A percentile compares a stretch with the other conserved stretches of the same genome.
These are phyloP conservation scores for Murina feae DNA, from an alignment of 2,113 vertebrate genomes.

Conservation along the genomic window DNA sequence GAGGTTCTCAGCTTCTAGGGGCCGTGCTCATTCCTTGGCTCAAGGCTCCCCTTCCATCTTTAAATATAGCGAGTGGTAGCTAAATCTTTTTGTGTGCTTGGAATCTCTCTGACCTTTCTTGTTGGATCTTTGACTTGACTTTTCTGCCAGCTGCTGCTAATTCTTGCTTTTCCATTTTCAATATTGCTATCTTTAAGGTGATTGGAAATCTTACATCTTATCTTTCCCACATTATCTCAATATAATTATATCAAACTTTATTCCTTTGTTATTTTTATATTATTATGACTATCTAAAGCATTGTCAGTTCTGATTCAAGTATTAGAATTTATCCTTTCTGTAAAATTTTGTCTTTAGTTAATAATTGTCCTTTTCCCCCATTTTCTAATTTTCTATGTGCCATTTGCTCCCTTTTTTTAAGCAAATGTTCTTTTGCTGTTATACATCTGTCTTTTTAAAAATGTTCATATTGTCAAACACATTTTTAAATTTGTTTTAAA, in stretches of 20 bases:
- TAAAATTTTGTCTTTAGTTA: slow-evolving; percentile 6
- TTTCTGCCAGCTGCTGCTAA: background rate
- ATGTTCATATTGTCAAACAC: background rate
- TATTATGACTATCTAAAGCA: background rate
- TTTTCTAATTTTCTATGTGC: background rate
- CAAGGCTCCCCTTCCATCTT: background rate
- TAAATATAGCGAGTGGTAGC: background rate
- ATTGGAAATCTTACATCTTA: background rate
- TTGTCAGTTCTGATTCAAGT: background rate
- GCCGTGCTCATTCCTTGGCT: background rate
- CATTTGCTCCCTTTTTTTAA: background rate
- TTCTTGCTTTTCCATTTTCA: slow-evolving; percentile 20
- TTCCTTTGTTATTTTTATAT: slow-evolving; percentile 20
- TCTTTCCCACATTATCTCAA: background rate
- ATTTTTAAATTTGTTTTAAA: background rate
- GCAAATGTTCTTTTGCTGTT: background rate
- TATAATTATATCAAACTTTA: slow-evolving; percentile 15
- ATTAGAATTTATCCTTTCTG: background rate
- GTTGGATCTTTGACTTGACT: background rate
- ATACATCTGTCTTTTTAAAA: background rate
- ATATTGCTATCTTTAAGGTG: background rate
- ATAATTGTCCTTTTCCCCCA: background rate
- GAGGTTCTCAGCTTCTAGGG: background rate
- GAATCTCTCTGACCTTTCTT: background rate
- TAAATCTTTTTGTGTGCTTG: background rate